A percentile compares a stretch with the other conserved stretches of the same genome.
phyloP scores from a whole-genome alignment of 2,797 vertebrate genomes.

The Novumbra hubbsi region DNA sequence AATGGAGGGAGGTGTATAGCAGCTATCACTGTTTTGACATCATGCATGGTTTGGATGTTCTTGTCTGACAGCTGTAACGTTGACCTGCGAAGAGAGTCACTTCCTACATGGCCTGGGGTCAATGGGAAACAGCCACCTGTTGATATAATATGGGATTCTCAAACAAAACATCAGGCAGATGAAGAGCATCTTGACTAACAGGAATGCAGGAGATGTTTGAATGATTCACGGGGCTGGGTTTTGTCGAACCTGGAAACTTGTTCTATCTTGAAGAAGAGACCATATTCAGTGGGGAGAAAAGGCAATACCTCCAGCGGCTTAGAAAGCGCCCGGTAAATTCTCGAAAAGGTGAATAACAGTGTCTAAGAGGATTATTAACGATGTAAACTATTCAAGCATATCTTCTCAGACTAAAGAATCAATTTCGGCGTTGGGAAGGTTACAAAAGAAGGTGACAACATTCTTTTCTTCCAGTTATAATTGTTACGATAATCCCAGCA shows the following conservation, averaged over 20 bases:
- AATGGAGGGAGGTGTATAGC: slow-evolving; percentile 72
- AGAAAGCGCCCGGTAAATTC: not conserved
- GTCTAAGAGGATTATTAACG: not conserved
- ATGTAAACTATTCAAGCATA: not conserved
- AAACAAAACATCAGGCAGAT: slow-evolving; percentile 8
- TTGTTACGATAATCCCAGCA: not conserved
- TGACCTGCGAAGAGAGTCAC: slow-evolving; percentile 38
- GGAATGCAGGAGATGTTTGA: slow-evolving; percentile 35
- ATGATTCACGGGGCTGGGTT: slow-evolving; percentile 32
- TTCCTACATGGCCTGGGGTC: slow-evolving; percentile 18
- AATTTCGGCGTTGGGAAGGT: not conserved
- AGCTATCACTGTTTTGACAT: slow-evolving; percentile 75
- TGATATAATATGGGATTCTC: slow-evolving; percentile 19
- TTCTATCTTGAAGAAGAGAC: slow-evolving; percentile 30
- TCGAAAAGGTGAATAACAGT: not conserved
- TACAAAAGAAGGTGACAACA: not conserved
- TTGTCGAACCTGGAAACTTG: not conserved
- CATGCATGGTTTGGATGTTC: slow-evolving; percentile 54
- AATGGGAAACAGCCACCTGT: slow-evolving; percentile 28
- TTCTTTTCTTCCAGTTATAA: not conserved
- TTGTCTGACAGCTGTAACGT: slow-evolving; percentile 54
- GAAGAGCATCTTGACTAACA: slow-evolving; percentile 19
- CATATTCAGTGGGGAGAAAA: not conserved
- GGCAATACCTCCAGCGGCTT: not conserved
- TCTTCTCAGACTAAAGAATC: not conserved